A percentile compares a stretch with the other conserved stretches of the same genome.
Evolutionary conservation across 2,888 invertebrate genomes (phyloP).

Genomic region (Eupithecia centaureata): DNA sequence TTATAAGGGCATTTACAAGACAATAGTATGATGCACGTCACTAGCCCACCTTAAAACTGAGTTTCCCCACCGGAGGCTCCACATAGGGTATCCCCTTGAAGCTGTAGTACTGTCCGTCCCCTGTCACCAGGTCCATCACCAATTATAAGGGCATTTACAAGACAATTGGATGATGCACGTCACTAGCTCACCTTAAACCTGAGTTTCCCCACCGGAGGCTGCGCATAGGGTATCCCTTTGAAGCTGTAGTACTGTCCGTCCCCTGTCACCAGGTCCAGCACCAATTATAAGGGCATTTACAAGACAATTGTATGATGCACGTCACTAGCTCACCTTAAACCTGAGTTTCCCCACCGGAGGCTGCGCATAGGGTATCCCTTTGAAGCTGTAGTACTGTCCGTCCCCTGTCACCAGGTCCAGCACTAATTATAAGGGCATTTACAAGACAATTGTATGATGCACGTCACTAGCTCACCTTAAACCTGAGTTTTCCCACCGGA

Average conservation of each 20-base stretch:
- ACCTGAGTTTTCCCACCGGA: slow-evolving; percentile 74
- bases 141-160: too few relatives aligned
- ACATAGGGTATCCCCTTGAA: slow-evolving; percentile 78
- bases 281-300: too few relatives aligned
- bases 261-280: slow-evolving; percentile 45
- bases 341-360: slow-evolving; percentile 76
- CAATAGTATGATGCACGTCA: not conserved
- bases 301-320: not conserved
- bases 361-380: slow-evolving; percentile 79
- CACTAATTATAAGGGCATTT: too few relatives aligned
- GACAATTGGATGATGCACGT: too few relatives aligned
- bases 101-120: slow-evolving; percentile 50
- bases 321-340: slow-evolving; percentile 67
- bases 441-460: not conserved
- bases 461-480: slow-evolving; percentile 63
- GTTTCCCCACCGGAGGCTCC: slow-evolving; percentile 68
- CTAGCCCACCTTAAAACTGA: slow-evolving; percentile 70
- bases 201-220: slow-evolving; percentile 70
- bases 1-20: too few relatives aligned
- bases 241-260: slow-evolving; percentile 53
- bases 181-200: slow-evolving; percentile 67
- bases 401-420: slow-evolving; percentile 45
- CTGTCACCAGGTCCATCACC: slow-evolving; percentile 46
- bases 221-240: slow-evolving; percentile 77
- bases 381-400: slow-evolving; percentile 56